A percentile compares a stretch with the other conserved stretches of the same genome.
Evolutionary conservation across 2,113 vertebrate genomes (phyloP).

Genomic region (Bubo scandiacus): DNA sequence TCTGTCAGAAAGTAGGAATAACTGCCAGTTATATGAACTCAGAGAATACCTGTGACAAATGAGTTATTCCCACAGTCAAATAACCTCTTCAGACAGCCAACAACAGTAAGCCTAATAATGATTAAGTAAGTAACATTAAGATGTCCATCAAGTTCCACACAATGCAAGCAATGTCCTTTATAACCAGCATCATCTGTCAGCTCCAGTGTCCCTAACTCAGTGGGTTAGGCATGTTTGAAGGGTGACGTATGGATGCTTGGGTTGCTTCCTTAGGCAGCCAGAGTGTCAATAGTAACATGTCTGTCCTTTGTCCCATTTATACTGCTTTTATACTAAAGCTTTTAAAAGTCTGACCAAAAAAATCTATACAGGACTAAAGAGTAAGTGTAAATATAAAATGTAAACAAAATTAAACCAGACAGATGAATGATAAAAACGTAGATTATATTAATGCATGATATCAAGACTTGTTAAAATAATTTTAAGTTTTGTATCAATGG

Average conservation of each 20-base stretch:
- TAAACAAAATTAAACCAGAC: background rate
- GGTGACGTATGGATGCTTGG: background rate
- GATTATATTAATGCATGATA: background rate
- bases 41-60: slow-evolving; percentile 26
- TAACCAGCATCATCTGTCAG: background rate
- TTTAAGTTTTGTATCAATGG: background rate
- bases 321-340: background rate
- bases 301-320: background rate
- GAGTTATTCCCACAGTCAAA: background rate
- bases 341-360: background rate
- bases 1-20: slow-evolving; percentile 19
- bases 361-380: background rate
- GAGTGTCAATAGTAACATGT: background rate
- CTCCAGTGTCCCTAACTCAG: rapidly evolving
- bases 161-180: background rate
- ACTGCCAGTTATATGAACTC: background rate
- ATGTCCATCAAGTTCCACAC: background rate
- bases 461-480: background rate
- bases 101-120: background rate
- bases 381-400: background rate
- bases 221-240: background rate
- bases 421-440: background rate
- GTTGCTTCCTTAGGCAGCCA: background rate
- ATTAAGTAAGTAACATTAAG: background rate
- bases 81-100: background rate